phyloP scores from a whole-genome alignment of 2,888 invertebrate genomes.

The Cryptophagus acutangulus region DNA sequence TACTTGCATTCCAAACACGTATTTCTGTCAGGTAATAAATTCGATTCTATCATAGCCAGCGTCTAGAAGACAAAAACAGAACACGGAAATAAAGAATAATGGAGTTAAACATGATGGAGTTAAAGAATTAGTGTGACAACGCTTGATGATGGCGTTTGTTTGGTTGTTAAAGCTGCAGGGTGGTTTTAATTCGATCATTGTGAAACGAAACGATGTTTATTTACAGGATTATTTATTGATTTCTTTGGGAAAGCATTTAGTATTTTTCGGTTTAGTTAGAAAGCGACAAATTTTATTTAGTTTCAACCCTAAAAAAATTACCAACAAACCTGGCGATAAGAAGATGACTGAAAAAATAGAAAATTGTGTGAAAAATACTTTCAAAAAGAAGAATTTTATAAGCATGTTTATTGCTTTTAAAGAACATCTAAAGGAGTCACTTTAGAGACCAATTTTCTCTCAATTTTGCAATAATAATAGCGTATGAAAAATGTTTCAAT shows the following conservation, averaged over 20 bases:
- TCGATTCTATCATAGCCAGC: constrained; percentile 94
- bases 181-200: neutral
- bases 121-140: neutral
- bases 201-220: neutral
- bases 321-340: constrained; percentile 28
- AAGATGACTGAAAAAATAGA: constrained; percentile 27
- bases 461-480: no score
- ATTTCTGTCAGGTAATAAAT: constrained; percentile 75
- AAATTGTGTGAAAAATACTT: no score
- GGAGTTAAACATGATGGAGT: neutral
- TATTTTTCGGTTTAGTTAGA: no score
- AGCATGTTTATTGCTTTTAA: no score
- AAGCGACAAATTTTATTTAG: neutral
- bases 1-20: constrained; percentile 78
- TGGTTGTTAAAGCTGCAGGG: neutral
- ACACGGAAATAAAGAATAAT: constrained; percentile 25
- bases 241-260: no score
- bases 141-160: neutral
- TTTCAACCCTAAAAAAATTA: constrained; percentile 1
- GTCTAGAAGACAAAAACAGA: no score
- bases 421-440: no score
- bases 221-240: no score
- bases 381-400: no score
- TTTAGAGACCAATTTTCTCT: no score
- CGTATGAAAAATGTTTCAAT: no score